Evolutionary conservation across 1,140 invertebrate genomes (phyloP), one percentile per base, ranked within the genome.

Genomic region (Harlomillsia oculata): DNA sequence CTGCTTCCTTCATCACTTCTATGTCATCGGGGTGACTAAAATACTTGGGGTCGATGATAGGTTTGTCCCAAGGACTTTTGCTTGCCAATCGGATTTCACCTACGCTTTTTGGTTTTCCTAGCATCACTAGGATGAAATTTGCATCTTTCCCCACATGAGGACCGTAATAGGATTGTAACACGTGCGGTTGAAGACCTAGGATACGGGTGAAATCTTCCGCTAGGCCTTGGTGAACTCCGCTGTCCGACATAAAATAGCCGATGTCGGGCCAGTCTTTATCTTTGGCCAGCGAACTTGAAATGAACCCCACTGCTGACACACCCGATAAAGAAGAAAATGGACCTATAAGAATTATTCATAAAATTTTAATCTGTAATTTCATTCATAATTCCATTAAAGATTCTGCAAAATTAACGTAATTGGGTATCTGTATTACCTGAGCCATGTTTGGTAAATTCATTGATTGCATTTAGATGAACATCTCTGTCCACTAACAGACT

Each of bases 41-140:
- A 65, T 89, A 91, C 62, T 89, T 88, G 1, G 89, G 82, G 65
- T 85, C 79, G 16, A 96, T 82, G n/a, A 80, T 70, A 0, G 92
- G 92, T 66, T 86, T 82, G 9, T 79, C 74, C 41, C 78, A 77
- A 4, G 87, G 87, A 72, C 89, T 80, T 39, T 69, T 80, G 56
- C 75, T 78, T 53, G 75, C 73, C 3, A 91, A 71, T 67, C 76
- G 76, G 25, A 92, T 76, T 54, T 74, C 77, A 1, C 88, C 89
- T 45, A 74, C 76, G 29, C 83, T 86, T 69, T 84, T 82, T 1
- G 87, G 87, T 81, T 78, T 72, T 70, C 88, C 69, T 1, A 85
- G 70, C 75, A 84, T 62, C 5, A 62, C 52, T 4, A 48, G 30
- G 39, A 59, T 37, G 36, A 58, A 59, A 30, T 54, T 54, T 9